Evolutionary conservation across 2,797 vertebrate species (phyloP).

Genomic region (Carcharodon carcharias): DNA sequence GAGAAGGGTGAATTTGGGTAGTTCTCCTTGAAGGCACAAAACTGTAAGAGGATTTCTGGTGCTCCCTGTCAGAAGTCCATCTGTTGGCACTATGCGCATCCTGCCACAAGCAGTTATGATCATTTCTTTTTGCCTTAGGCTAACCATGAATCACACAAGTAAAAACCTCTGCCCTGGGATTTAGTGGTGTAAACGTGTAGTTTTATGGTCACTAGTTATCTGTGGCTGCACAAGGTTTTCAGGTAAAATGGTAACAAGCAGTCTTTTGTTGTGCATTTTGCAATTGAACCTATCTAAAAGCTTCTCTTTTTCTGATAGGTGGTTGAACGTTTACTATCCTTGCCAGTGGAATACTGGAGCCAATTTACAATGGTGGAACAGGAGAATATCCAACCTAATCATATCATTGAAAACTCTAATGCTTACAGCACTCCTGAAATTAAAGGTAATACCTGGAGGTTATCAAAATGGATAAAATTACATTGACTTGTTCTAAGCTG

Average conservation of each 20-base stretch:
- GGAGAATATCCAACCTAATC: constrained; percentile 62
- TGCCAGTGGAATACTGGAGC: constrained; percentile 81
- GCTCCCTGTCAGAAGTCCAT: neutral
- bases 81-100: neutral
- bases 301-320: constrained; percentile 60
- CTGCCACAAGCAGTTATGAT: neutral
- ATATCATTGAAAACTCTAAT: constrained; percentile 80
- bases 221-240: neutral
- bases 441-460: constrained; percentile 62
- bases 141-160: neutral
- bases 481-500: neutral
- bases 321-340: constrained; percentile 72
- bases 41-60: neutral
- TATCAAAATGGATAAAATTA: neutral
- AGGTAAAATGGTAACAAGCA: neutral
- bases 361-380: constrained; percentile 74
- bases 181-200: neutral
- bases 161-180: neutral
- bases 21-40: neutral
- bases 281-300: neutral
- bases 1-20: neutral
- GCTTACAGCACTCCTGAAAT: constrained; percentile 77
- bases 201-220: neutral
- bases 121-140: neutral
- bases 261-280: neutral